Base-by-base conservation (phyloP, 2,888 invertebrate species). In the Phymatocera aterrima region DNA sequence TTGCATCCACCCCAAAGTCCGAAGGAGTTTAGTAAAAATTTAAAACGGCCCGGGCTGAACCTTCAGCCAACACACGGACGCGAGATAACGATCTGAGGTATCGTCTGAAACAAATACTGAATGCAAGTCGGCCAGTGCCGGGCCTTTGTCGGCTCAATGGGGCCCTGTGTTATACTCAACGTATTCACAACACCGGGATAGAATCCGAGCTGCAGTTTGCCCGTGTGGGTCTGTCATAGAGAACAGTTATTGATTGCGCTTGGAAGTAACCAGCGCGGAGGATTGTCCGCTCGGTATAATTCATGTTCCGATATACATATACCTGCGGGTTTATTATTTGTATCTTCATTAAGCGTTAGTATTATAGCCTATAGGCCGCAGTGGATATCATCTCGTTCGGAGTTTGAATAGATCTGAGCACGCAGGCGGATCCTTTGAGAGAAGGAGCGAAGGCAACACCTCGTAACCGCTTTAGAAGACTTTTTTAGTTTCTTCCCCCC, bases 21-120 rank as follows among this genome's bases (percentile, higher is more conserved):
- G 64, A 48, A 60, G 48, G 75, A 75, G 75, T 75, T 75, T 48
- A 15, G 75, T 57, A 75, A 78, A 78, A 78, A 78, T 78, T 78
- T 78, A 72, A 74, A 74, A 78, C 57, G 78, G 57, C 31, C 74
- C 78, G 46, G 48, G 70, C 37, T 72, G 70, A 74, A 86, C 83
- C 83, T 82, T 83, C 84, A 84, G 83, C 84, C 78, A 84, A 83
- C 84, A 75, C 75, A 57, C 54, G 57, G 75, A 82, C 81, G 80
- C 82, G 81, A 78, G 88, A 88, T 89, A 87, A 85, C 86, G 85
- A 88, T 88, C 88, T 85, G 85, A 88, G 75, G 86, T 87, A 88
- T 88, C 86, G 81, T 84, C 83, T 84, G 86, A 87, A 89, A 90
- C 89, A 89, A 90, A 89, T 89, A 87, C 88, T 87, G 86, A 88